phyloP scores from a whole-genome alignment of 2,797 vertebrate genomes.

The Pachyuromys duprasi region DNA sequence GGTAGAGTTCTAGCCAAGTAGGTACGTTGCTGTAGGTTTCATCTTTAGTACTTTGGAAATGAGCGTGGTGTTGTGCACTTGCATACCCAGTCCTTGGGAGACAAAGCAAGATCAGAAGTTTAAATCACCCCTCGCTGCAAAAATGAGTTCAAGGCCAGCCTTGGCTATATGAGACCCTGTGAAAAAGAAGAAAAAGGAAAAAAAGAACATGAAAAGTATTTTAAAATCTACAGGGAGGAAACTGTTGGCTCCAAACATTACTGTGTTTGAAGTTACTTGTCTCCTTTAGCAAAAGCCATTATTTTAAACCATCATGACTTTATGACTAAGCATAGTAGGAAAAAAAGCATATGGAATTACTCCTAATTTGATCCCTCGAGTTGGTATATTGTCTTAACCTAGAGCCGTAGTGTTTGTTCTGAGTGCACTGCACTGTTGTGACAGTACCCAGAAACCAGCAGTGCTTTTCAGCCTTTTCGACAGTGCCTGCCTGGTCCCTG shows the following conservation, averaged over 20 bases:
- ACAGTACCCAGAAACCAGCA: background rate
- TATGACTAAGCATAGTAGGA: background rate
- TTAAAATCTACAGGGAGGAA: slow-evolving; percentile 25
- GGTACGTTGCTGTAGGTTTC: background rate
- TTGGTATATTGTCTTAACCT: background rate
- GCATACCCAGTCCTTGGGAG: background rate
- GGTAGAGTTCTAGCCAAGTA: background rate
- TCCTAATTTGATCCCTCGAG: background rate
- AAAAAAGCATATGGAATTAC: background rate
- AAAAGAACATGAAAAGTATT: background rate
- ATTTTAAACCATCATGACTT: background rate
- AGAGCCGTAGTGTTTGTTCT: background rate
- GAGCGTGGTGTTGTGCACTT: background rate
- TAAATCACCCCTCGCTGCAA: background rate
- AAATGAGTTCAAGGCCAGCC: background rate
- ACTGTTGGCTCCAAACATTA: background rate
- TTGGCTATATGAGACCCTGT: background rate
- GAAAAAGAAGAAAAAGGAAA: background rate
- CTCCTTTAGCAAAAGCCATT: background rate
- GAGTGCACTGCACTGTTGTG: background rate
- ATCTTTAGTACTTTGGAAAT: background rate
- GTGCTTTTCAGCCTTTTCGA: background rate
- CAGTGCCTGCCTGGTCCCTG: background rate
- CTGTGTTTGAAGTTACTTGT: background rate
- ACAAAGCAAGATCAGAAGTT: background rate